These are phyloP conservation scores for Coenobita brevimanus DNA, from an alignment of 1,140 invertebrate genomes.

Conservation along the genomic window DNA sequence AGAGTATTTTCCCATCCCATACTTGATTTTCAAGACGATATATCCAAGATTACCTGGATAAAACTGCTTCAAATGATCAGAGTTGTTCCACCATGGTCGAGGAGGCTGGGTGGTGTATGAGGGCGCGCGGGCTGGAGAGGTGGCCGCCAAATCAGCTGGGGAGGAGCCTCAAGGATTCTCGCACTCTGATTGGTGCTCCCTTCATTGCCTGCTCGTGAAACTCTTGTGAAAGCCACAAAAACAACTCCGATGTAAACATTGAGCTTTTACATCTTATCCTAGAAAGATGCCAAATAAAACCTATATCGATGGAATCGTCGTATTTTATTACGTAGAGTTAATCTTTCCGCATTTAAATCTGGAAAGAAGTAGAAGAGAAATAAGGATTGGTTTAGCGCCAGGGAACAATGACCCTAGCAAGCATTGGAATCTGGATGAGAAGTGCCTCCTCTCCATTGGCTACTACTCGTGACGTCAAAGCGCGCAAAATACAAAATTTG, in stretches of 20 bases:
- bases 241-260: slow-evolving; percentile 52
- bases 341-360: slow-evolving; percentile 48
- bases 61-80: slow-evolving; percentile 39
- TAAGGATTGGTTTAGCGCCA: slow-evolving; percentile 20
- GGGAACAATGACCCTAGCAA: slow-evolving; percentile 60
- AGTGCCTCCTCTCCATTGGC: slow-evolving; percentile 25
- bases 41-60: slow-evolving; percentile 15
- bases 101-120: not conserved
- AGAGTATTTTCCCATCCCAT: slow-evolving; percentile 20
- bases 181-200: slow-evolving; percentile 35
- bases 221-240: slow-evolving; percentile 1
- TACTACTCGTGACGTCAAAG: not conserved
- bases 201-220: not conserved
- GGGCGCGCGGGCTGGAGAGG: slow-evolving; percentile 32
- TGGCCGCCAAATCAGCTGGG: slow-evolving; percentile 56
- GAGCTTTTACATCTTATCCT: slow-evolving; percentile 16
- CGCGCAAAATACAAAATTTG: slow-evolving; percentile 54
- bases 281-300: not conserved
- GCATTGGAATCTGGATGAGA: slow-evolving; percentile 36
- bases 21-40: slow-evolving; percentile 6
- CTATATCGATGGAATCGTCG: not conserved
- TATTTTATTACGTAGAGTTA: not conserved
- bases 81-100: slow-evolving; percentile 27
- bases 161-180: slow-evolving; percentile 11
- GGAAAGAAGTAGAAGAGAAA: not conserved